Base-by-base conservation (phyloP, 92 coral and sea anemone species). In the Actinernus sp. region DNA sequence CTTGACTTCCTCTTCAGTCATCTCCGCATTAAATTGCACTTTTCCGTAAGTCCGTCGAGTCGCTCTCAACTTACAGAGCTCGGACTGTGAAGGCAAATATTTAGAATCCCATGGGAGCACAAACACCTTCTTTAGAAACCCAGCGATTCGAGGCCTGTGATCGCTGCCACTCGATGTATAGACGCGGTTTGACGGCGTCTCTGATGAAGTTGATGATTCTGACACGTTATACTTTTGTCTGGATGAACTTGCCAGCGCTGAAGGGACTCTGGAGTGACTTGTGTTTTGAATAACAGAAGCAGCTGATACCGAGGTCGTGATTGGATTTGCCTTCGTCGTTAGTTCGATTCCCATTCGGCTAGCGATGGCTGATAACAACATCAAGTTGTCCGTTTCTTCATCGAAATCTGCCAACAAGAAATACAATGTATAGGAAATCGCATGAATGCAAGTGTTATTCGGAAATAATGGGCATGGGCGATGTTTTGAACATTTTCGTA, bases 81-180 rank as follows among this genome's bases (percentile, higher is more conserved):
- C 65, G 14, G 76, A 68, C 55, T 68, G 76, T 4, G 76, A 68
- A 4, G 76, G 76, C 26, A 68, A 25, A 18, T 68, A 68, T 1
- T 14, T 26, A 16, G 76, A 68, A 20, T 68, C 40, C 20, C 64
- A 6, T 10, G 76, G 76, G 20, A 68, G 24, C 23, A 68, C 55
- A 26, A 68, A 68, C 2, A 68, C 76, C 24, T 68, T 68, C 36
- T 68, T 68, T 25, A 34, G 65, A n/a, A 68, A 68, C 4, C 65
- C 65, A 27, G 10, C 52, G 6, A 18, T 8, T 4, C 19, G 52
- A 17, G 52, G 21, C 22, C 19, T 45, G 11, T 8, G 5, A 23
- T 45, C 5, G n/a, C n/a, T n/a, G n/a, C n/a, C n/a, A n/a, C n/a
- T n/a, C n/a, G n/a, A n/a, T n/a, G n/a, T n/a, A n/a, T n/a, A n/a